Evolutionary conservation across 2,888 invertebrate species (phyloP), one percentile per base, ranked within the genome.

Genomic region (Mesodorylaimus sp.): DNA sequence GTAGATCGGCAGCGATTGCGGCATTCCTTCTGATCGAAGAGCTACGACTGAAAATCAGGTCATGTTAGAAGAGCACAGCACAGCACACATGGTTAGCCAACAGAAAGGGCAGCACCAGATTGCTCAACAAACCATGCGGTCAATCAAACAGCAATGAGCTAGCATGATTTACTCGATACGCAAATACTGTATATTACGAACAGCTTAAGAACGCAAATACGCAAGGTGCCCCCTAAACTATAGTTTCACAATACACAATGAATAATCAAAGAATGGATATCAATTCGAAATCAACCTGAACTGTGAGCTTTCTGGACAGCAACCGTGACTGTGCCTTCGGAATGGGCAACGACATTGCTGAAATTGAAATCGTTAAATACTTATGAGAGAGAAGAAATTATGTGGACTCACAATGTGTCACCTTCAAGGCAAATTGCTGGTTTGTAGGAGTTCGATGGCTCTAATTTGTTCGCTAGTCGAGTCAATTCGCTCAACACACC

Each of bases 1-100:
- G 55, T 59, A 72, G 13, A 73, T 54, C 38, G 59, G 56, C 21
- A 13, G n/a, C n/a, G n/a, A n/a, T n/a, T n/a, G n/a, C n/a, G n/a
- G n/a, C n/a, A n/a, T n/a, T n/a, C n/a, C n/a, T n/a, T n/a, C n/a
- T n/a, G n/a, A n/a, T n/a, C n/a, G n/a, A n/a, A n/a, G n/a, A n/a
- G n/a, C n/a, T n/a, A n/a, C n/a, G n/a, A n/a, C n/a, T n/a, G n/a
- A n/a, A n/a, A n/a, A n/a, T n/a, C n/a, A n/a, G n/a, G n/a, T n/a
- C n/a, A n/a, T n/a, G n/a, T n/a, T n/a, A n/a, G n/a, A n/a, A n/a
- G n/a, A n/a, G n/a, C n/a, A n/a, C n/a, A n/a, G n/a, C n/a, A n/a
- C n/a, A n/a, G n/a, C n/a, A n/a, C n/a, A n/a, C n/a, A n/a, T n/a
- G n/a, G n/a, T n/a, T n/a, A n/a, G n/a, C n/a, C n/a, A n/a, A n/a